These are phyloP conservation scores for Cosmia pyralina DNA, from an alignment of 2,888 invertebrate species.

Conservation along the genomic window DNA sequence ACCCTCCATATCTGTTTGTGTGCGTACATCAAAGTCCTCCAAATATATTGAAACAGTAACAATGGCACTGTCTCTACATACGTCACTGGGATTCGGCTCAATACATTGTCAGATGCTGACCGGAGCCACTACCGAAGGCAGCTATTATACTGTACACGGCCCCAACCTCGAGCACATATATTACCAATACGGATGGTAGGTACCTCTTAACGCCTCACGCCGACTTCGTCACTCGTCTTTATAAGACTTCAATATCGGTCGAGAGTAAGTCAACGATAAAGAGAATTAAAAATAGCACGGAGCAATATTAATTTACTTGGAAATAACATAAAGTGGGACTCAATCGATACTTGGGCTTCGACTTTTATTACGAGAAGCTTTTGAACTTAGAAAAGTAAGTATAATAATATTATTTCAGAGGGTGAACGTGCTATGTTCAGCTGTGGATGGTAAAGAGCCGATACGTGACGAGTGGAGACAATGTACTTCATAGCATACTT, in stretches of 20 bases:
- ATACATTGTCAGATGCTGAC: slow-evolving; percentile 56
- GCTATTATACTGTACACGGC: slow-evolving; percentile 44
- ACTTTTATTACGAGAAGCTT: slow-evolving; percentile 55
- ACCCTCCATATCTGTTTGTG: slow-evolving; percentile 11
- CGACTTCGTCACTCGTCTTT: slow-evolving; percentile 44
- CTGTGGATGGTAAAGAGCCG: neutral
- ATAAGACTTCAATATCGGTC: slow-evolving; percentile 56
- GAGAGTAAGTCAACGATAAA: slow-evolving; percentile 43
- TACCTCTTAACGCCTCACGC: slow-evolving; percentile 29
- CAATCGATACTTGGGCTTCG: slow-evolving; percentile 70
- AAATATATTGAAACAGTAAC: slow-evolving; percentile 50
- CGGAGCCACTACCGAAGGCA: slow-evolving; percentile 44
- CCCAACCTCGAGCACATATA: slow-evolving; percentile 40
- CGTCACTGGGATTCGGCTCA: slow-evolving; percentile 40
- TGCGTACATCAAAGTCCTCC: slow-evolving; percentile 38
- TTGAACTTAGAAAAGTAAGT: slow-evolving; percentile 11
- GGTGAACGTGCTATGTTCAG: neutral
- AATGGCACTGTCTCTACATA: slow-evolving; percentile 45
- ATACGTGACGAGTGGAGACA: neutral
- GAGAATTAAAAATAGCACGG: slow-evolving; percentile 68
- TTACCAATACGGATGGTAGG: slow-evolving; percentile 29
- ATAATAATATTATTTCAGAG: slow-evolving; percentile 22
- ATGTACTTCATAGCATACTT: neutral
- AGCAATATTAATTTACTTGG: slow-evolving; percentile 69
- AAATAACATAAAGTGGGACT: slow-evolving; percentile 61